Evolutionary conservation across 2,888 invertebrate species (phyloP).

Genomic region (Selenia dentaria): DNA sequence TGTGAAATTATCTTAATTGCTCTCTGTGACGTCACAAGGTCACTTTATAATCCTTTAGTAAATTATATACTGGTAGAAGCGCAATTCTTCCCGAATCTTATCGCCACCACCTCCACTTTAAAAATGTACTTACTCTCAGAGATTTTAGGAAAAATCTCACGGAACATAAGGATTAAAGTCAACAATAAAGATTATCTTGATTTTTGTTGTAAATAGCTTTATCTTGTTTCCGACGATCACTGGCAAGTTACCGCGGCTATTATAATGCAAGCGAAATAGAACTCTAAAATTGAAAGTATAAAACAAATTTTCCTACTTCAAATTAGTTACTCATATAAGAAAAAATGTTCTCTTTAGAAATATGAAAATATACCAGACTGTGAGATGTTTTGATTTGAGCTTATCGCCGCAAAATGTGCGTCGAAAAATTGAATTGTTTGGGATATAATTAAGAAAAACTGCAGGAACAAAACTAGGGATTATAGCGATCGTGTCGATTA

Average conservation of each 20-base stretch:
- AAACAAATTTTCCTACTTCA: background rate
- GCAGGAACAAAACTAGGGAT: slow-evolving; percentile 59
- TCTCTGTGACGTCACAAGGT: background rate
- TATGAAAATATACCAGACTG: slow-evolving; percentile 4
- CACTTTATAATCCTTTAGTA: background rate
- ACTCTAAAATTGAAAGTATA: background rate
- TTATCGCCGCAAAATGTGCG: slow-evolving; percentile 38
- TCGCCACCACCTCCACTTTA: background rate
- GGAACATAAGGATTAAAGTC: slow-evolving; percentile 37
- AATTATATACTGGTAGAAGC: background rate
- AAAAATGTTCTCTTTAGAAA: background rate
- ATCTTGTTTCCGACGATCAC: slow-evolving; percentile 1
- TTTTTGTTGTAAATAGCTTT: slow-evolving; percentile 3
- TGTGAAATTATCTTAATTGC: no score
- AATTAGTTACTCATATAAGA: background rate
- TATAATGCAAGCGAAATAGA: background rate
- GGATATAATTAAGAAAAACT: slow-evolving; percentile 39
- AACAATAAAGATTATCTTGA: slow-evolving; percentile 10
- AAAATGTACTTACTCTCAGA: slow-evolving; percentile 3
- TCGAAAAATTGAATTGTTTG: slow-evolving; percentile 14
- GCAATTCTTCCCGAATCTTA: slow-evolving; percentile 9
- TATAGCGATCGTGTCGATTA: slow-evolving; percentile 42
- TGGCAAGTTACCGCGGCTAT: background rate
- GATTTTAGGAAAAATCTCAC: slow-evolving; percentile 26
- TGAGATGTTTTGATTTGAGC: slow-evolving; percentile 32